Evolutionary conservation across 2,113 vertebrate species (phyloP), one percentile per base, ranked within the genome.

Genomic region (Silurus glanis): DNA sequence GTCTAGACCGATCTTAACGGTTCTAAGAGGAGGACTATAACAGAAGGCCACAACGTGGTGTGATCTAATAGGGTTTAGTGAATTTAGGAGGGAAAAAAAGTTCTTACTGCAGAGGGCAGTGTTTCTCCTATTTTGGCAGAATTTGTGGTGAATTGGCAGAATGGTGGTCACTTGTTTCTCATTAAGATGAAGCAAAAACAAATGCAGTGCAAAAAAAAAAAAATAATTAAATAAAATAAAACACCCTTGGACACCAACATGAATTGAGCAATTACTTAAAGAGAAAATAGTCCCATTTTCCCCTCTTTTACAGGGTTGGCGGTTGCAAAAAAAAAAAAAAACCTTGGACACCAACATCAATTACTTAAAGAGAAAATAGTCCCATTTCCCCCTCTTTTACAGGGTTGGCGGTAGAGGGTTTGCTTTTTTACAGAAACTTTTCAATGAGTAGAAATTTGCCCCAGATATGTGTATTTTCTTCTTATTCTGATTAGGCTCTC

Each of bases 101-200:
- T 8, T 67, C 69, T 10, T 45, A 55, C 87, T 85, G 71, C 23
- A 83, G 87, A 82, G 61, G 83, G 19, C 45, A 37, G 7, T 55
- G 69, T 21, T 59, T 76, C 7, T 19, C 19, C 25, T 4, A 3
- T 58, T 74, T 81, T 45, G 2, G 4, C 16, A 53, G 9, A 37
- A 10, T 80, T 19, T 5, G 3, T 25, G 69, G 56, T 21, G 19
- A 75, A 75, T 37, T 47, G 25, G 37, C 21, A 8, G 37, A 66
- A 78, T 23, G 21, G 56, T 58, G 56, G 4, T 78, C 23, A 14
- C 16, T 55, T 1, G 1, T 3, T 80, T 80, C 56, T 61, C 56
- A 61, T 13, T 7, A 80, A 45, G 28, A 47, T 17, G 3, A 45
- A 80, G 21, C 25, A 47, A 61, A 61, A 81, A 62, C 4, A 47